A percentile compares a stretch with the other conserved stretches of the same genome.
Conservation (phyloP, 2,888 invertebrate genomes). For the Cosmia trapezina region DNA sequence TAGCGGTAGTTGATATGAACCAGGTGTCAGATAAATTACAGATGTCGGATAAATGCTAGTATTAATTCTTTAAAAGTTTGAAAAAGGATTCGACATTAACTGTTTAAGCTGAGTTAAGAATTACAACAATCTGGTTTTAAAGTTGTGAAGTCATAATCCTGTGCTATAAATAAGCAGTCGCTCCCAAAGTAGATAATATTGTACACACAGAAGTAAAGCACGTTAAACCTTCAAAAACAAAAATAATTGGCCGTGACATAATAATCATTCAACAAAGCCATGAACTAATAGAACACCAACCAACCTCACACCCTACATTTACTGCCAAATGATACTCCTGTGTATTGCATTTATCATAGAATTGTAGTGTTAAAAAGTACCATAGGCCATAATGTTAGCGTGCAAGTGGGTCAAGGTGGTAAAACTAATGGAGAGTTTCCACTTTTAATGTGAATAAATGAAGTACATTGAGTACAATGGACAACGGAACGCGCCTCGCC, state of each 20-base stretch:
- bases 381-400: conserved; percentile 33
- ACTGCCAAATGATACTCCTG: conserved; percentile 34
- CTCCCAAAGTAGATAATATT: background rate
- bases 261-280: background rate
- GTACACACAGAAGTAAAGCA: background rate
- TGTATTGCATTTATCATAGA: conserved; percentile 51
- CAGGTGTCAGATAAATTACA: conserved; percentile 56
- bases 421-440: conserved; percentile 75
- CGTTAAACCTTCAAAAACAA: too few species aligned
- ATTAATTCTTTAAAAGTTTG: conserved; percentile 28
- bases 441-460: conserved; percentile 69
- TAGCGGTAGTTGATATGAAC: conserved; percentile 39
- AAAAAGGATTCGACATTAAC: conserved; percentile 25
- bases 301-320: conserved; percentile 24
- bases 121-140: conserved; percentile 26
- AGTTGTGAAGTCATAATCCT: conserved; percentile 8
- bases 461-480: conserved; percentile 69
- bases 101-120: conserved; percentile 18
- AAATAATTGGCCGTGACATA: too few species aligned
- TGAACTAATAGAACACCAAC: conserved; percentile 7
- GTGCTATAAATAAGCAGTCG: background rate
- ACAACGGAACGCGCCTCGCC: conserved; percentile 71
- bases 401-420: conserved; percentile 73
- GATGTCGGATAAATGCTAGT: conserved; percentile 41
- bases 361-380: conserved; percentile 59